Base-by-base conservation (phyloP, 2,113 vertebrate species). In the Hystrix brachyura region DNA sequence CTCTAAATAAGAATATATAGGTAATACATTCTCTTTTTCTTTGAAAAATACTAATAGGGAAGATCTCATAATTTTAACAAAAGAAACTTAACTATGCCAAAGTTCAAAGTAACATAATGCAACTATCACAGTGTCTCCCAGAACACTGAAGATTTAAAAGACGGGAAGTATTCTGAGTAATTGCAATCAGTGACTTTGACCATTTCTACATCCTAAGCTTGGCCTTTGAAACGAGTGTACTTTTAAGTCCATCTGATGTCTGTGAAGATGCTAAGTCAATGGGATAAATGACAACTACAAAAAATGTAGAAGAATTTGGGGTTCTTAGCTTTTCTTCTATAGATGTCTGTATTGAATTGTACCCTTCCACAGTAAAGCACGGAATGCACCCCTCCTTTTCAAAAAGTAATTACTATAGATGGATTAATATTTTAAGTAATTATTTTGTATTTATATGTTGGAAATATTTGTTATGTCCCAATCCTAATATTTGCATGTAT, bases 381-480 rank as follows among this genome's bases (percentile, higher is more conserved):
- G 17, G 3, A n/a, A 62, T 6, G 0, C 1, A 64, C 9, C 15
- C 6, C 0, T 18, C 23, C 2, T 69, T 78, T 62, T 51, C 27
- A 34, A 74, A 23, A 67, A 89, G 1, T 69, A 48, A 78, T 21
- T 91, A 29, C 32, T 78, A 4, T 38, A 38, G 19, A 25, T 62
- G 0, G 9, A 59, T 78, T 72, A 60, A 60, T 0, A 87, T 60
- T 55, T 80, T 48, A 78, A 53, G 15, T 10, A 1, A 80, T 93
- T 67, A 76, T 80, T 91, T 80, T 18, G 53, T 62, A 85, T 27
- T 62, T 29, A 81, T 71, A 90, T 51, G 5, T 21, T 81, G 9
- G 0, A 65, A 83, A 64, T 59, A 19, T 51, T 46, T 92, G n/a
- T 18, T 3, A 48, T 19, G 21, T 88, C 48, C 13, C 21, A 51